Conservation (phyloP, 2,797 vertebrate species). For the Oophaga sylvatica region DNA sequence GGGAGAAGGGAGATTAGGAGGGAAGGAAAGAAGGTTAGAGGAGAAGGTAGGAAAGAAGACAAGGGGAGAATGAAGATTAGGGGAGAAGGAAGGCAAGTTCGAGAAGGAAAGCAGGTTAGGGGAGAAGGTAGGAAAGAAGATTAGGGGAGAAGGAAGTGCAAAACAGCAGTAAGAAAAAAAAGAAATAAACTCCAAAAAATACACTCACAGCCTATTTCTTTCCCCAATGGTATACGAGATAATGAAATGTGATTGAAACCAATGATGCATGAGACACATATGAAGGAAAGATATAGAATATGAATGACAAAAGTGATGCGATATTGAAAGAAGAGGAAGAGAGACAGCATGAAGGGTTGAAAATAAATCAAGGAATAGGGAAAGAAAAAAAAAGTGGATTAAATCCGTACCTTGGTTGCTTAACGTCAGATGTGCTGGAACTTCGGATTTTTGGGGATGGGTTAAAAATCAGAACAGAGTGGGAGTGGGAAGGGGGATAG, state of each 20-base stretch:
- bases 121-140: neutral
- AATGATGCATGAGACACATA: conserved; percentile 56
- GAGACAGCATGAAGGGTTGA: conserved; percentile 42
- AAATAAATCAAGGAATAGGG: conserved; percentile 64
- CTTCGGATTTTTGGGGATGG: conserved; percentile 72
- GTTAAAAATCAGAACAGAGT: conserved; percentile 69
- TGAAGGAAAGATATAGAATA: conserved; percentile 60
- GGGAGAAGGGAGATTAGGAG: too few species aligned
- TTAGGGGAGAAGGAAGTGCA: neutral
- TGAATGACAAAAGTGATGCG: conserved; percentile 46
- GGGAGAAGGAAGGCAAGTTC: neutral
- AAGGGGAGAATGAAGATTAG: neutral
- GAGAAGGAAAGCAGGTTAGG: neutral
- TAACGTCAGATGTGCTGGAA: conserved; percentile 98
- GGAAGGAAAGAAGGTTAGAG: too few species aligned
- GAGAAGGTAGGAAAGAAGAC: too few species aligned
- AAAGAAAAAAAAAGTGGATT: conserved; percentile 70
- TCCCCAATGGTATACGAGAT: conserved; percentile 35
- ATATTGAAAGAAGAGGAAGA: conserved; percentile 40
- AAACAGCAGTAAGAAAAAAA: neutral
- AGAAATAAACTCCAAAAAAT: neutral
- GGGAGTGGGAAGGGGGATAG: conserved; percentile 72
- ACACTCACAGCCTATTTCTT: conserved; percentile 27
- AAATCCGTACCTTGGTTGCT: conserved; percentile 97
- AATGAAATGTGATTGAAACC: conserved; percentile 55